Base-by-base conservation (phyloP, 1,140 invertebrate species). In the Rhopalosiphum maidis region DNA sequence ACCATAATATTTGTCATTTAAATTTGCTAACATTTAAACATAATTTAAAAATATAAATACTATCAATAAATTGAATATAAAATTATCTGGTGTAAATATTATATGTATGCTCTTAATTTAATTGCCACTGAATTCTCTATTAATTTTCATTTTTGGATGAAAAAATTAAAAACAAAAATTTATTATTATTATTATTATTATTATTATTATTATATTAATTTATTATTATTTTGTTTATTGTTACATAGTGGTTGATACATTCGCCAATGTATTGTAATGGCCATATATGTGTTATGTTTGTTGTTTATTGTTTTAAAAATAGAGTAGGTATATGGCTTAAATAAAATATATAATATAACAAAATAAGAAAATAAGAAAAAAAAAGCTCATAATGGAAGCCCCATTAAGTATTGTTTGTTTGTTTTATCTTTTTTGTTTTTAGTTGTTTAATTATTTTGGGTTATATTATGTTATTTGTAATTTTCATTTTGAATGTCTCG, bases 271-370 rank as follows among this genome's bases (percentile, higher is more conserved):
- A 93, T 93, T 86, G 46, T 82, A 46, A 93, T 93, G 91, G 91
- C 91, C 91, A 93, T 93, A 93, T 86, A 93, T 86, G 91, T 93
- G 91, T 93, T 93, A 93, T 93, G 91, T 93, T 93, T 93, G 91
- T 93, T 93, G 91, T 93, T 93, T 55, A 93, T 93, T 93, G 68
- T 93, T 93, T 92, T 93, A 41, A 85, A 68, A 85, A 93, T 83
- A 93, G 91, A 85, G 37, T 93, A 93, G 91, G 91, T 86, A 86
- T 86, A 85, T 93, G 91, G 91, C 77, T 93, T 86, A 43, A 51
- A 30, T 86, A n/a, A 51, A 30, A 55, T 37, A 86, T 82, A 25
- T 25, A n/a, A n/a, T 46, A 51, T 92, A 25, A 91, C 18, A 92
- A 93, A 93, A 92, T 92, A 83, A 51, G 60, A 48, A 92, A 51